These are phyloP conservation scores for Dallia pectoralis DNA, from an alignment of 2,797 vertebrate genomes.

Conservation along the genomic window DNA sequence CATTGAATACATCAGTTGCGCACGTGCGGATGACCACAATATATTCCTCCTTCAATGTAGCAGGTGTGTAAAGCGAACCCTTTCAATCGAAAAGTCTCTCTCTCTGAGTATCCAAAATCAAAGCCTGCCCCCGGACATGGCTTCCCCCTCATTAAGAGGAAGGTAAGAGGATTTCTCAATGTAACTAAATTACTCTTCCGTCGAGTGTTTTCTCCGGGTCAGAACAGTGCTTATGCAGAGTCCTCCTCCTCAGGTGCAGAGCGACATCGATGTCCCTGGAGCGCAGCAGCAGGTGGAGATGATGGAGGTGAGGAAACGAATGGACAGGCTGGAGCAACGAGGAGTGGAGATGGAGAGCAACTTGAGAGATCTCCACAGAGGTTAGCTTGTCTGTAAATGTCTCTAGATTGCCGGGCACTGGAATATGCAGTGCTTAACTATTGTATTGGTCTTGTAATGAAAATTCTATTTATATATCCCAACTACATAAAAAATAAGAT, in stretches of 20 bases:
- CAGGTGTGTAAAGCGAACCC: slow-evolving; percentile 80
- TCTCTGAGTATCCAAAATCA: slow-evolving; percentile 62
- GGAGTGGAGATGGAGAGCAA: slow-evolving; percentile 84
- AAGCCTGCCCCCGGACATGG: slow-evolving; percentile 83
- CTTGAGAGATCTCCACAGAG: slow-evolving; percentile 75
- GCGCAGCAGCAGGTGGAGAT: slow-evolving; percentile 82
- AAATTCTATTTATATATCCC: neutral
- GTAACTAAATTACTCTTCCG: neutral
- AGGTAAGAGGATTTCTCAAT: slow-evolving; percentile 67
- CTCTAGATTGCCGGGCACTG: neutral
- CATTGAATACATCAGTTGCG: neutral
- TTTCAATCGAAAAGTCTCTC: slow-evolving; percentile 74
- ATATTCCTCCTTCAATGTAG: slow-evolving; percentile 41
- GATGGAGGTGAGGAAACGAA: slow-evolving; percentile 76
- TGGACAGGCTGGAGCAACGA: slow-evolving; percentile 81
- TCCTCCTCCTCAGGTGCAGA: slow-evolving; percentile 77
- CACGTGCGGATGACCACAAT: neutral
- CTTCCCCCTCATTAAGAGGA: slow-evolving; percentile 91
- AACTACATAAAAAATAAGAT: no score
- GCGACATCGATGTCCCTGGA: slow-evolving; percentile 76
- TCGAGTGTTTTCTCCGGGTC: neutral
- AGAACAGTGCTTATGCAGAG: neutral
- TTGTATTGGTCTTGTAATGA: neutral
- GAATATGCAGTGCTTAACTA: neutral
- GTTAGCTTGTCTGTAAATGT: slow-evolving; percentile 51